Conservation (phyloP, 2,888 invertebrate species). For the Eupithecia subfuscata region DNA sequence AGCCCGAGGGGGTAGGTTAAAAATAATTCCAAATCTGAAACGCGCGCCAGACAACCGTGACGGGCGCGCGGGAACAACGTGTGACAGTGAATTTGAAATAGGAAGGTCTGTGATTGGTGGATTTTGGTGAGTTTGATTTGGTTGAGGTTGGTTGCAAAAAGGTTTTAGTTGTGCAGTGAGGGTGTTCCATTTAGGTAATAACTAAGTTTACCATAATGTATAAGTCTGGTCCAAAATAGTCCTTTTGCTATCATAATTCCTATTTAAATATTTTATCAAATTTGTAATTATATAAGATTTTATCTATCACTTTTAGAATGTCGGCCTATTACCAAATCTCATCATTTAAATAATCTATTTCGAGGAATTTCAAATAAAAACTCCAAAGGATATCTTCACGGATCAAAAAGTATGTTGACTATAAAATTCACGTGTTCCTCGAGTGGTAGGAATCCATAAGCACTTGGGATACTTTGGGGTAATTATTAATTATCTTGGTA, state of each 20-base stretch:
- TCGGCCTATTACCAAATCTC: neutral
- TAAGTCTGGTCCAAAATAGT: neutral
- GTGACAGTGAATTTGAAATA: slow-evolving; percentile 32
- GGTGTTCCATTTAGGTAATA: neutral
- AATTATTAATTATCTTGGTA: slow-evolving; percentile 50
- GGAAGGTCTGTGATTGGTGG: slow-evolving; percentile 32
- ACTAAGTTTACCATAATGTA: neutral
- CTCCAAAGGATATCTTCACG: neutral
- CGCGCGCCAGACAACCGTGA: slow-evolving; percentile 58
- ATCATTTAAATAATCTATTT: neutral
- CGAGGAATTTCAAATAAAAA: neutral
- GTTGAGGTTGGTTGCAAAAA: neutral
- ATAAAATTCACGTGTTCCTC: slow-evolving; percentile 20
- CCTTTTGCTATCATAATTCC: neutral
- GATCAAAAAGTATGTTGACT: slow-evolving; percentile 4
- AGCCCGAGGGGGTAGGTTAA: slow-evolving; percentile 73
- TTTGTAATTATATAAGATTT: neutral
- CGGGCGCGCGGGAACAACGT: slow-evolving; percentile 40
- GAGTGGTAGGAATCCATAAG: slow-evolving; percentile 19
- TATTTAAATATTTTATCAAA: no score
- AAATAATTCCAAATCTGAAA: slow-evolving; percentile 65
- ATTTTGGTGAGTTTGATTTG: slow-evolving; percentile 26
- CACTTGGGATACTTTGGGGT: slow-evolving; percentile 33
- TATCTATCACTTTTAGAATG: neutral
- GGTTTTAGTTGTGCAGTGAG: neutral